phyloP scores from a whole-genome alignment of 2,113 vertebrate genomes.

The Irena cyanogastra region DNA sequence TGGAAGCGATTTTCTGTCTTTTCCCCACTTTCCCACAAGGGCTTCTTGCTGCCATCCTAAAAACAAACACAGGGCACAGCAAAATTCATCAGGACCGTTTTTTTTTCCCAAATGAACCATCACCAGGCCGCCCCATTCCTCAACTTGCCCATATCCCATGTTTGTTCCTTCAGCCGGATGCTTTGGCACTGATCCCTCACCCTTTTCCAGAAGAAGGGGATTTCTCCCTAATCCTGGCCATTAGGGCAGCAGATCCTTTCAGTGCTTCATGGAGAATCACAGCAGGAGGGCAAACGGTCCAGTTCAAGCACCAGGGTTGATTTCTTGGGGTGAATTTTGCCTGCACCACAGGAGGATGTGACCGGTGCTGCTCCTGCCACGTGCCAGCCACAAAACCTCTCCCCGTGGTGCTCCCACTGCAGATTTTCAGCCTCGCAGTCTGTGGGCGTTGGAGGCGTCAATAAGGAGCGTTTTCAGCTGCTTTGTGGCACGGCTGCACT shows the following conservation, averaged over 20 bases:
- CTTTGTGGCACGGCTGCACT: neutral
- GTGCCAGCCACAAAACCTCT: neutral
- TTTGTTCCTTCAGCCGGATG: neutral
- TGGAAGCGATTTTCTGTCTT: neutral
- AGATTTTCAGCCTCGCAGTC: neutral
- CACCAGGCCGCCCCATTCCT: neutral
- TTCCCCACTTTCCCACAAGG: neutral
- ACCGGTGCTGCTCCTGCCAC: neutral
- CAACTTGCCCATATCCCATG: neutral
- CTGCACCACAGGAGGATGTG: neutral
- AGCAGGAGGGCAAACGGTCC: neutral
- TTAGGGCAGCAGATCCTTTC: neutral
- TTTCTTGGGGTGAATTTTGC: neutral
- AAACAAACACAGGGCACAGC: neutral
- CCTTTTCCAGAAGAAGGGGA: neutral
- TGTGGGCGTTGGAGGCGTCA: neutral
- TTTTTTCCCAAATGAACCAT: neutral
- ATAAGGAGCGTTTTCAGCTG: neutral
- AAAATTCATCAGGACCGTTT: neutral
- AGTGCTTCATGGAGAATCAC: neutral
- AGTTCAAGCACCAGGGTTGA: neutral
- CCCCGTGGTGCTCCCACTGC: neutral
- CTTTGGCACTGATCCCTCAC: accelerated
- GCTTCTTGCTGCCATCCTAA: neutral
- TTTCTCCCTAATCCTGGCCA: neutral